Evolutionary conservation across 1,140 invertebrate species (phyloP).

Genomic region (Zaprionus davidi): DNA sequence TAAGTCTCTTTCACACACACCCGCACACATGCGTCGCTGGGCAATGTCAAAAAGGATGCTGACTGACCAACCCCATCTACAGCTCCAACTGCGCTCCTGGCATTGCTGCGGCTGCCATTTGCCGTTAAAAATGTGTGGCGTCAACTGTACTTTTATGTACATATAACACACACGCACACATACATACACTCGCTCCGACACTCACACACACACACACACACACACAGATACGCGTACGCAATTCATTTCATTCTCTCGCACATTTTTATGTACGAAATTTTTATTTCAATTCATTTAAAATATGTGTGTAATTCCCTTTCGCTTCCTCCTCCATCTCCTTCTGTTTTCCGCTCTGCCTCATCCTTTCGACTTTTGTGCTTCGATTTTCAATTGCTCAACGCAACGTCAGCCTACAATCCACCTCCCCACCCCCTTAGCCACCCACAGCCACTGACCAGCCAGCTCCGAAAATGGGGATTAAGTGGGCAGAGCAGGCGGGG

Average conservation of each 20-base stretch:
- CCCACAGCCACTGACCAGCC: constrained; percentile 16
- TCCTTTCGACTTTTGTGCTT: constrained; percentile 68
- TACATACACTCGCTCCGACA: too few species aligned
- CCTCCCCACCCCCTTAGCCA: not conserved
- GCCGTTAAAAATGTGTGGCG: constrained; percentile 74
- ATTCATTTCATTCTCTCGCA: constrained; percentile 53
- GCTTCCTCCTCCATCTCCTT: constrained; percentile 38
- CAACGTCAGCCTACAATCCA: constrained; percentile 30
- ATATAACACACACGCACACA: constrained; percentile 36
- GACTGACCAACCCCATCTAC: constrained; percentile 35
- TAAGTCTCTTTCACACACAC: constrained; percentile 48
- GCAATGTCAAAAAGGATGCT: constrained; percentile 46
- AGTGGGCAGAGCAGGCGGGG: not conserved
- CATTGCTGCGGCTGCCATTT: constrained; percentile 53
- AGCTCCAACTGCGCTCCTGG: constrained; percentile 13
- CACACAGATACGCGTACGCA: constrained; percentile 25
- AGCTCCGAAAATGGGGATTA: not conserved
- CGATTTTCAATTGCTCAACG: constrained; percentile 64
- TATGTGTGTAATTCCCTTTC: constrained; percentile 68
- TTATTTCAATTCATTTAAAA: constrained; percentile 82
- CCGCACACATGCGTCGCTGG: constrained; percentile 35
- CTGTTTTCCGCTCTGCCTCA: constrained; percentile 38
- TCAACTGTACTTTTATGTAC: constrained; percentile 76
- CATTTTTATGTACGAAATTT: constrained; percentile 79
- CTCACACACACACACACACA: constrained; percentile 7